Conservation (phyloP, 2,888 invertebrate species). For the Agriopis marginaria region DNA sequence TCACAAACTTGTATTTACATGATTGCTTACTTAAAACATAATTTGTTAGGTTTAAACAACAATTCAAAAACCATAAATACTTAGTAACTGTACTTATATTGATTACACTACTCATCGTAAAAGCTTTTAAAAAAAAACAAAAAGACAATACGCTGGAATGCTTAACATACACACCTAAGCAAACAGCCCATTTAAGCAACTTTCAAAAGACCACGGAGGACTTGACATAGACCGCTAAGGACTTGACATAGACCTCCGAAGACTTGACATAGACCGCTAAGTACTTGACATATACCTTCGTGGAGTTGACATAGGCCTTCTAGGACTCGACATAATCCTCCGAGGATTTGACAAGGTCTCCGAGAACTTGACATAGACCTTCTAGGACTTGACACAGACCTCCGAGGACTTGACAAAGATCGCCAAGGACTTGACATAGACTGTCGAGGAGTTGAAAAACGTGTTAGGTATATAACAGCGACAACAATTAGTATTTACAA, state of each 20-base stretch:
- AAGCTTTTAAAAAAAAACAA: slow-evolving; percentile 59
- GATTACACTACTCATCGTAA: slow-evolving; percentile 62
- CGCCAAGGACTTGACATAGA: neutral
- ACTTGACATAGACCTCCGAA: slow-evolving; percentile 35
- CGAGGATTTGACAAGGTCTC: neutral
- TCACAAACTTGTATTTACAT: slow-evolving; percentile 85
- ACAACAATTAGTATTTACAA: slow-evolving; percentile 78
- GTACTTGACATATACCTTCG: slow-evolving; percentile 40
- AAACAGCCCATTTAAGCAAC: slow-evolving; percentile 47
- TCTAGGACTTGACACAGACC: neutral
- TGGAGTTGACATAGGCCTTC: slow-evolving; percentile 32
- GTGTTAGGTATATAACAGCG: slow-evolving; percentile 53
- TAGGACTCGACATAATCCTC: neutral
- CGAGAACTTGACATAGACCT: neutral
- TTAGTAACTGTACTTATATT: slow-evolving; percentile 75
- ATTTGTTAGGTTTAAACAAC: slow-evolving; percentile 69
- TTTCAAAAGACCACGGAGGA: slow-evolving; percentile 39
- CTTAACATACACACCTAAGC: slow-evolving; percentile 69
- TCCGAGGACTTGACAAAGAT: neutral
- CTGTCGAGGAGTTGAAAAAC: slow-evolving; percentile 31
- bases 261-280: slow-evolving; percentile 40
- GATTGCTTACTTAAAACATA: slow-evolving; percentile 79
- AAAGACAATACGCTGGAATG: slow-evolving; percentile 75
- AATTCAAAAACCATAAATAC: slow-evolving; percentile 75
- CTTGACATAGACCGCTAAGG: slow-evolving; percentile 1